A percentile compares a stretch with the other conserved stretches of the same genome.
These are phyloP conservation scores for Acanthochromis polyacanthus DNA, from an alignment of 2,113 vertebrate genomes.

Conservation along the genomic window DNA sequence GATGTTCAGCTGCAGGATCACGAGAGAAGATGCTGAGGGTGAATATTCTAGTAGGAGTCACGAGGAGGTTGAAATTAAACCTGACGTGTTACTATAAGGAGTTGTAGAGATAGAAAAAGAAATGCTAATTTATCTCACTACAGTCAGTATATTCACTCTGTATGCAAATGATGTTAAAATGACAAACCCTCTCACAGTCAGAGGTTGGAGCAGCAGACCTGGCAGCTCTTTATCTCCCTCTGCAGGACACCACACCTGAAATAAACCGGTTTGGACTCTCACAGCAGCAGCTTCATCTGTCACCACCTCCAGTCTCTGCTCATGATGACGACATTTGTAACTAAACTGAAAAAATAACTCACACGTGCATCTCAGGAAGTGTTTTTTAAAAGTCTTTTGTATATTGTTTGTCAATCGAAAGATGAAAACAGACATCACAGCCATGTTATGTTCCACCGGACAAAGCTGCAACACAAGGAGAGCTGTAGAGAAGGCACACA, in stretches of 20 bases:
- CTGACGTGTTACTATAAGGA: not conserved
- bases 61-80: not conserved
- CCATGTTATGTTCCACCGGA: slow-evolving; percentile 31
- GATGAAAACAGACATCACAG: slow-evolving; percentile 46
- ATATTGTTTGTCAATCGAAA: slow-evolving; percentile 63
- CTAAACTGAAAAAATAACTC: not conserved
- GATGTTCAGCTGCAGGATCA: not conserved
- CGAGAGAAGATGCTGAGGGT: not conserved
- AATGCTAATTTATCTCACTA: not conserved
- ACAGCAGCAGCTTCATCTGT: not conserved
- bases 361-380: not conserved
- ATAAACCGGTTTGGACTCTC: slow-evolving; percentile 28
- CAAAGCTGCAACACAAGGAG: slow-evolving; percentile 54
- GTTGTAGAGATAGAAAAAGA: no score
- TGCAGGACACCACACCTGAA: slow-evolving; percentile 50
- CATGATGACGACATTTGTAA: not conserved
- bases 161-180: slow-evolving; percentile 16
- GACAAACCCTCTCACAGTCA: not conserved
- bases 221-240: slow-evolving; percentile 68
- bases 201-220: not conserved
- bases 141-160: no score
- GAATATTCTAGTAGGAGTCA: not conserved
- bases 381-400: slow-evolving; percentile 34
- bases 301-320: not conserved
- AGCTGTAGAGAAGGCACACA: slow-evolving; percentile 67